Percentiles rank a stretch among this genome's conserved stretches.
These are phyloP conservation scores for Bombyx huttoni DNA, from an alignment of 2,888 invertebrate genomes.

Conservation along the genomic window DNA sequence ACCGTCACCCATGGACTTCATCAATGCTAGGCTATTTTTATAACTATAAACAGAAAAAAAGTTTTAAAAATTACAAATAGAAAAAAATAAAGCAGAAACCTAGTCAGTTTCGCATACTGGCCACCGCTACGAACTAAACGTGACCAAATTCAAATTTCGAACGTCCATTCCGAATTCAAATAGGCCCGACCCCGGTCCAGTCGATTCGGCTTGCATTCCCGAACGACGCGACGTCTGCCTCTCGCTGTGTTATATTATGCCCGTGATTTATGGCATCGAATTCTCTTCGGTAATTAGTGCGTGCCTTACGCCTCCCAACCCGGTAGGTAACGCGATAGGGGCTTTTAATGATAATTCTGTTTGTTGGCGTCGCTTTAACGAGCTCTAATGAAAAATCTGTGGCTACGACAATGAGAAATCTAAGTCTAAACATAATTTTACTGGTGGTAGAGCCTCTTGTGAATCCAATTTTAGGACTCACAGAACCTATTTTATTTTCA, in stretches of 20 bases:
- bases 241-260: slow-evolving; percentile 60
- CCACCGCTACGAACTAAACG: slow-evolving; percentile 1
- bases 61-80: no score
- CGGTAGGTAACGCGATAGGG: slow-evolving; percentile 9
- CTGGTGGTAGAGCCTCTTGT: no score
- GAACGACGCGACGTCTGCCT: slow-evolving; percentile 42
- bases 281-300: slow-evolving; percentile 70
- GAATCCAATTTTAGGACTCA: no score
- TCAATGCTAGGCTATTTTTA: no score
- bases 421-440: no score
- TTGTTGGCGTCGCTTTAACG: neutral
- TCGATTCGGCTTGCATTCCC: slow-evolving; percentile 61
- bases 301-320: slow-evolving; percentile 41
- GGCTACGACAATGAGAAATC: neutral
- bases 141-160: slow-evolving; percentile 16
- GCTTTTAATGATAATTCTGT: neutral
- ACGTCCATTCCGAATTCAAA: slow-evolving; percentile 36
- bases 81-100: no score
- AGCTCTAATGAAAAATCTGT: neutral
- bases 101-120: neutral
- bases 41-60: no score
- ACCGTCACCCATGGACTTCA: no score
- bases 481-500: no score
- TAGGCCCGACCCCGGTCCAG: slow-evolving; percentile 20
- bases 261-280: slow-evolving; percentile 71